Evolutionary conservation across 1,140 invertebrate species (phyloP), one percentile per base, ranked within the genome.

Genomic region (Pachypsylla venusta): DNA sequence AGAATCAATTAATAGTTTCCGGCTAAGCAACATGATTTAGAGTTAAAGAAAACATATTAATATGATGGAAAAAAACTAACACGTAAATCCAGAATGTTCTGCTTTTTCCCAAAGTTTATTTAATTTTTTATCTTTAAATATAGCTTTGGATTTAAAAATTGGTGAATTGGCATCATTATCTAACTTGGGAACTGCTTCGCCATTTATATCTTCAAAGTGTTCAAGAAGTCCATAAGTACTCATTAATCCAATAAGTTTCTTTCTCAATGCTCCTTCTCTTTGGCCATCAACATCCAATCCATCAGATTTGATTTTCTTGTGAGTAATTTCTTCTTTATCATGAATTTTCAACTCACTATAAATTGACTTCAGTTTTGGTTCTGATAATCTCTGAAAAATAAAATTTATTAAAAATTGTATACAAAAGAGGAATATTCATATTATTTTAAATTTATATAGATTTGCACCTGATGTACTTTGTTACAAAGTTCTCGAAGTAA

Each of bases 31-130:
- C n/a, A n/a, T n/a, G n/a, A n/a, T n/a, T n/a, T 58, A 59, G 24
- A 24, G 58, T 25, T 24, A 56, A 48, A 56, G 5, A 27, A 42
- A 14, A 14, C 12, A 53, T 53, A 20, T 39, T 27, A 25, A 28
- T 62, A 59, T 54, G 35, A 7, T 2, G 25, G n/a, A 40, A 48
- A 53, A 1, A 28, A 13, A 39, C 64, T 63, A 69, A 81, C 80
- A 73, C 54, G 83, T 83, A 69, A 94, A 94, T 35, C 89, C 90
- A 42, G 85, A 81, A 40, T 78, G 71, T 74, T 92, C 85, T 0
- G 90, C 91, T 71, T 92, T 92, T 16, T 82, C 76, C 92, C 92
- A 96, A 1, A 96, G 72, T 66, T 88, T 83, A 67, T 91, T 90
- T 1, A 96, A 72, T 71, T 90, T 92, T 68, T 90, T 89, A 69